A percentile compares a stretch with the other conserved stretches of the same genome.
phyloP scores from a whole-genome alignment of 2,888 invertebrate genomes.

The Acheta domesticus region DNA sequence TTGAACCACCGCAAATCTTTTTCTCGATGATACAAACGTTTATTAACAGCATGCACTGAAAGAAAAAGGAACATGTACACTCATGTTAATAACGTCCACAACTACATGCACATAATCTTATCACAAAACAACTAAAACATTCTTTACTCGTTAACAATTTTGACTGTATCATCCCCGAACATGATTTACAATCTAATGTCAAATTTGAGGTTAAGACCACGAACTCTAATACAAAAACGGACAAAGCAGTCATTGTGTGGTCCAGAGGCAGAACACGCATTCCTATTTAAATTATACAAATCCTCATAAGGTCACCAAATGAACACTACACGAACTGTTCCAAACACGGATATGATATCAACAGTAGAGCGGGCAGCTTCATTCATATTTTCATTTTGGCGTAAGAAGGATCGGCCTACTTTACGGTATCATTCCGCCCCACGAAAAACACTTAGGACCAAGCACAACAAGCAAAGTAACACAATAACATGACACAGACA shows the following conservation, averaged over 20 bases:
- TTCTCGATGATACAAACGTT: neutral
- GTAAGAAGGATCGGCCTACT: constrained; percentile 29
- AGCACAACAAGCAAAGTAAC: neutral
- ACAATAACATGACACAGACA: constrained; percentile 2
- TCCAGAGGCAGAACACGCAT: neutral
- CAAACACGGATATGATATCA: neutral
- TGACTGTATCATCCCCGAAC: neutral
- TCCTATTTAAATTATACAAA: neutral
- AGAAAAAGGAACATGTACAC: neutral
- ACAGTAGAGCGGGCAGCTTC: constrained; percentile 18
- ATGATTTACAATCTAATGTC: neutral
- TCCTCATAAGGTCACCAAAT: neutral
- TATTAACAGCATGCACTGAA: neutral
- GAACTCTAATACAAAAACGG: neutral
- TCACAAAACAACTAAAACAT: neutral
- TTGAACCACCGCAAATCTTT: neutral
- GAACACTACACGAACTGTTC: neutral
- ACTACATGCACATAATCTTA: neutral
- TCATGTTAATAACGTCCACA: neutral
- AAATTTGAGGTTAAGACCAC: neutral
- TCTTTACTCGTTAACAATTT: neutral
- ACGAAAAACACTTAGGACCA: constrained; percentile 30
- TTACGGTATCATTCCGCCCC: constrained; percentile 37
- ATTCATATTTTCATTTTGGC: constrained; percentile 30
- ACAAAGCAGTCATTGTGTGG: neutral